Evolutionary conservation across 2,888 invertebrate species (phyloP), one percentile per base, ranked within the genome.

Genomic region (Colostygia pectinataria): DNA sequence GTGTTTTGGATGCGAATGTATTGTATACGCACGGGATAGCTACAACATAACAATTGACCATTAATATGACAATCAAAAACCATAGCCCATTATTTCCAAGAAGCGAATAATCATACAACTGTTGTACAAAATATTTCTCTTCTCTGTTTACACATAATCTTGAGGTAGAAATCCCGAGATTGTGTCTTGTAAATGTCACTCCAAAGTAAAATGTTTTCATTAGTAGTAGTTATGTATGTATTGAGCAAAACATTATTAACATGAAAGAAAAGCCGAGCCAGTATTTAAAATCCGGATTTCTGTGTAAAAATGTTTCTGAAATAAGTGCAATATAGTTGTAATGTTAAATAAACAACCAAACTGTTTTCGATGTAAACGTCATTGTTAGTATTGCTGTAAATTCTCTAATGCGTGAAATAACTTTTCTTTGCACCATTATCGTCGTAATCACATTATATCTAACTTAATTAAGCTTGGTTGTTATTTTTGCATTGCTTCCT

Each of bases 231-330:
- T 59, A 61, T 56, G 59, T 68, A 68, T 65, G 57, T 71, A 68
- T 68, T 69, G 65, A 67, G 63, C 58, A 71, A 68, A 72, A 73
- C 74, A 74, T 74, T n/a, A n/a, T n/a, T 65, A 73, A 74, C 68
- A 75, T 79, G 74, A 72, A 79, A 77, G 67, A 80, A 74, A 77
- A 86, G 77, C 89, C 89, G 89, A 90, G 89, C 89, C 89, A 90
- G 83, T 89, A 87, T 85, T 85, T 83, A 81, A 84, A 82, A 81
- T 78, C 85, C 80, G 81, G 84, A 86, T 85, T 83, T 86, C 78
- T 79, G 77, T 83, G 80, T 82, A 83, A 74, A 33, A 77, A 69
- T 72, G 66, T 78, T 77, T 81, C 72, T 72, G 73, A 74, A 71
- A 68, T 82, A 82, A 83, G 84, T 87, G 87, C 87, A 88, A 83